A percentile compares a stretch with the other conserved stretches of the same genome.
Conservation (phyloP, 2,888 invertebrate species). For the Apotomis turbidana region DNA sequence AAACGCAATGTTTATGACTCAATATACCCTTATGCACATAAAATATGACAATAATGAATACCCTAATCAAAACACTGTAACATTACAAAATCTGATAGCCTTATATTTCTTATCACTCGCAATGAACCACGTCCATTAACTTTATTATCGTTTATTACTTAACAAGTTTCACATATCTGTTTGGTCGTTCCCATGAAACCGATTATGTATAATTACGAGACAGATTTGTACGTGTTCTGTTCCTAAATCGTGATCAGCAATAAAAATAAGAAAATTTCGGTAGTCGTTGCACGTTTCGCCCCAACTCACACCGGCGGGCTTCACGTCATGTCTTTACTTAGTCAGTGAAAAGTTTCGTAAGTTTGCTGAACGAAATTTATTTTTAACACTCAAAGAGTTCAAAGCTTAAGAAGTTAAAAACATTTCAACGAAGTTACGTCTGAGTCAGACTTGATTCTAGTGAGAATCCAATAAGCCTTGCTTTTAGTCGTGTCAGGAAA, state of each 20-base stretch:
- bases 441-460: slow-evolving; percentile 9
- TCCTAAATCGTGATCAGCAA: slow-evolving; percentile 69
- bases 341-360: slow-evolving; percentile 13
- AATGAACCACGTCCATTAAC: slow-evolving; percentile 15
- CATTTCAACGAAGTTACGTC: neutral
- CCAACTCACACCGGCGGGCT: slow-evolving; percentile 48
- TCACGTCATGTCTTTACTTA: slow-evolving; percentile 11
- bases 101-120: slow-evolving; percentile 15
- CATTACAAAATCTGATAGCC: neutral
- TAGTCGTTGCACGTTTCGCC: slow-evolving; percentile 64
- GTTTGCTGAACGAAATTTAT: neutral
- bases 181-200: slow-evolving; percentile 36
- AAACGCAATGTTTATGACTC: slow-evolving; percentile 6
- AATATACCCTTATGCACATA: slow-evolving; percentile 9
- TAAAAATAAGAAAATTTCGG: slow-evolving; percentile 52
- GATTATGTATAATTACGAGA: slow-evolving; percentile 43
- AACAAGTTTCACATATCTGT: slow-evolving; percentile 34
- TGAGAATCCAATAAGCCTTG: slow-evolving; percentile 34
- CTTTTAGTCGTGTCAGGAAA: slow-evolving; percentile 17
- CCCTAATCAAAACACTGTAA: slow-evolving; percentile 1
- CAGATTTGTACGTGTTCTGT: slow-evolving; percentile 62
- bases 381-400: neutral
- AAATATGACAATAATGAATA: slow-evolving; percentile 4
- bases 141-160: slow-evolving; percentile 23
- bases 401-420: neutral